Conservation (phyloP, 2,113 vertebrate genomes). For the Gambusia affinis region DNA sequence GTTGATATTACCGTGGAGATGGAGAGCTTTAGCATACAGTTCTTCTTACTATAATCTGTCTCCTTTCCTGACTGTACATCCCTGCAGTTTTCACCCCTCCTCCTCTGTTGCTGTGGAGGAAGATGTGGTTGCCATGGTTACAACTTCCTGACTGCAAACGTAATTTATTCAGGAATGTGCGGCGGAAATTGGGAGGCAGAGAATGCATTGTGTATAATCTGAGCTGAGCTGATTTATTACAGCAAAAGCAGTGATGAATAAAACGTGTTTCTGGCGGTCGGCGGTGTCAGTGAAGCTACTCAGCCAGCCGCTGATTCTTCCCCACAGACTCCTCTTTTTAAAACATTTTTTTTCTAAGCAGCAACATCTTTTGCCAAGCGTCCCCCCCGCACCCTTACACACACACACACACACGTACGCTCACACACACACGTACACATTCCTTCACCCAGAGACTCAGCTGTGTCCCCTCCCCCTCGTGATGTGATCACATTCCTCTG, state of each 20-base stretch:
- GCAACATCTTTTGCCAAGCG: background rate
- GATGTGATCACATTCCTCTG: background rate
- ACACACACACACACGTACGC: too few species aligned
- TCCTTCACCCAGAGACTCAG: background rate
- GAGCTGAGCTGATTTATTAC: background rate
- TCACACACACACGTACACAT: too few species aligned
- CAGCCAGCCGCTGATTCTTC: background rate
- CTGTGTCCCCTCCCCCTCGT: slow-evolving; percentile 27
- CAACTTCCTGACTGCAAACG: slow-evolving; percentile 78
- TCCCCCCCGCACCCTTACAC: background rate
- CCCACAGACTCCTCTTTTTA: background rate
- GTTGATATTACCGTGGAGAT: background rate
- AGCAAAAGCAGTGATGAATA: background rate
- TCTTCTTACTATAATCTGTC: background rate
- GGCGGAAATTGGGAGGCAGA: slow-evolving; percentile 1
- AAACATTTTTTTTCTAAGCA: background rate
- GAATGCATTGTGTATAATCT: background rate
- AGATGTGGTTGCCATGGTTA: slow-evolving; percentile 83
- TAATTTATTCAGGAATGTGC: slow-evolving; percentile 85
- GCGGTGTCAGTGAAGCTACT: background rate
- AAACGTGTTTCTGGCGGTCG: background rate
- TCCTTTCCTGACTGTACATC: slow-evolving; percentile 1
- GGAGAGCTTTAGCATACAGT: background rate
- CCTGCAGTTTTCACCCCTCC: background rate
- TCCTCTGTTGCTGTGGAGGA: slow-evolving; percentile 65